Conservation (phyloP, 2,888 invertebrate genomes). For the Nymphalis urticae region DNA sequence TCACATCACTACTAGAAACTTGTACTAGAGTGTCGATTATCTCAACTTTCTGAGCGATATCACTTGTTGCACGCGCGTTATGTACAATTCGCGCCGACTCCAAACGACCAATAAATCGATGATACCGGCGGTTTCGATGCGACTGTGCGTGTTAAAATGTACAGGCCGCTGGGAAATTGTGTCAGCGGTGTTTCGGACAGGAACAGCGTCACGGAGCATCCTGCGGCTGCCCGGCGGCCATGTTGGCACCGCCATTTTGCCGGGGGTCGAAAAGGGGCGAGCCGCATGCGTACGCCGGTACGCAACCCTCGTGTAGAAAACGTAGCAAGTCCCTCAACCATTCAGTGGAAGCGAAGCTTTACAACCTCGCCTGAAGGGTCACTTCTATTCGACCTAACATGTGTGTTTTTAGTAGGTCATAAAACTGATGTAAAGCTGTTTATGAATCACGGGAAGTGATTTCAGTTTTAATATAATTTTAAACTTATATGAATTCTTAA, state of each 20-base stretch:
- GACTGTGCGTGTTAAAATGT: conserved; percentile 68
- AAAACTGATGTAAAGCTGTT: conserved; percentile 62
- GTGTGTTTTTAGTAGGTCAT: conserved; percentile 77
- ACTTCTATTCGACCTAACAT: conserved; percentile 51
- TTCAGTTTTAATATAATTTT: conserved; percentile 51
- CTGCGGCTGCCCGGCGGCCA: conserved; percentile 81
- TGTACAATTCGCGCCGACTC: conserved; percentile 52
- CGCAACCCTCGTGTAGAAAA: conserved; percentile 66
- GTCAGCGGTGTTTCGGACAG: conserved; percentile 72
- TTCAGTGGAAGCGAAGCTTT: conserved; percentile 55
- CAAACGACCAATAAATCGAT: conserved; percentile 64
- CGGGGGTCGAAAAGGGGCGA: conserved; percentile 72
- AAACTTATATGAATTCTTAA: not conserved
- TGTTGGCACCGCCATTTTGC: conserved; percentile 82
- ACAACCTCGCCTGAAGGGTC: conserved; percentile 53
- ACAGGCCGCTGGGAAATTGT: conserved; percentile 65
- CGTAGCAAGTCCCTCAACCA: conserved; percentile 62
- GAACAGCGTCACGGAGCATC: conserved; percentile 74
- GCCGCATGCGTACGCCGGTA: conserved; percentile 80
- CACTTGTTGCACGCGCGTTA: conserved; percentile 79
- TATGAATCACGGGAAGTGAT: conserved; percentile 69
- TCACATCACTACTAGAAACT: conserved; percentile 68
- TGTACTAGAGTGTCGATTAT: conserved; percentile 60
- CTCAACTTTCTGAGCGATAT: conserved; percentile 58
- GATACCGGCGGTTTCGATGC: conserved; percentile 57